Evolutionary conservation across 2,888 invertebrate genomes (phyloP).

Genomic region (Theretra japonica): DNA sequence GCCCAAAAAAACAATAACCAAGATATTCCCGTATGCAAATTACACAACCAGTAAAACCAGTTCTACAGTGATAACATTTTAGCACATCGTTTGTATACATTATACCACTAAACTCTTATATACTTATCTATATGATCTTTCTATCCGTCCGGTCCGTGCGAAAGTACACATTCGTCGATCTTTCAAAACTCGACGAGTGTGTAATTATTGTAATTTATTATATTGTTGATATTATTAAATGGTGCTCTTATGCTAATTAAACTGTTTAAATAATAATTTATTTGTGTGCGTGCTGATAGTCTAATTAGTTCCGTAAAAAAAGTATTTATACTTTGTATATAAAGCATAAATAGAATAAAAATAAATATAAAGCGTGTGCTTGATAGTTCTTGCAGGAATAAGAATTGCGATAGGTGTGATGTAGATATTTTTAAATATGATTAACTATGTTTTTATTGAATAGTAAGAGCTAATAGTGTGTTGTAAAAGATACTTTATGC

Average conservation of each 20-base stretch:
- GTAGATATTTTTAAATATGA: no score
- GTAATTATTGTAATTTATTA: constrained; percentile 14
- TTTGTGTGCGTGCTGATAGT: background rate
- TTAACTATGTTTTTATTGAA: no score
- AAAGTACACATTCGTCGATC: background rate
- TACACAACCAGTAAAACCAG: background rate
- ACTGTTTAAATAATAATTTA: background rate
- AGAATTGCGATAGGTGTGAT: background rate
- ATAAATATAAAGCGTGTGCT: background rate
- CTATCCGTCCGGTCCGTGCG: background rate
- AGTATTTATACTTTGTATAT: no score
- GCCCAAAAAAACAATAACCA: no score
- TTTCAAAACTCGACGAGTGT: background rate
- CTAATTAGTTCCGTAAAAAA: background rate
- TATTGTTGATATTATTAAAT: constrained; percentile 16
- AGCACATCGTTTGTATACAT: background rate
- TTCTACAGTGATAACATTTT: background rate
- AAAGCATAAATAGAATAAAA: no score
- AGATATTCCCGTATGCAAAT: no score
- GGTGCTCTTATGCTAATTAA: background rate
- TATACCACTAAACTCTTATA: background rate
- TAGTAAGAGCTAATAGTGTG: no score
- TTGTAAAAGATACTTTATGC: no score
- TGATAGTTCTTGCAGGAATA: background rate
- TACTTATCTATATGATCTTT: background rate